Base-by-base conservation (phyloP, 2,797 vertebrate species). In the Helostoma temminkii region DNA sequence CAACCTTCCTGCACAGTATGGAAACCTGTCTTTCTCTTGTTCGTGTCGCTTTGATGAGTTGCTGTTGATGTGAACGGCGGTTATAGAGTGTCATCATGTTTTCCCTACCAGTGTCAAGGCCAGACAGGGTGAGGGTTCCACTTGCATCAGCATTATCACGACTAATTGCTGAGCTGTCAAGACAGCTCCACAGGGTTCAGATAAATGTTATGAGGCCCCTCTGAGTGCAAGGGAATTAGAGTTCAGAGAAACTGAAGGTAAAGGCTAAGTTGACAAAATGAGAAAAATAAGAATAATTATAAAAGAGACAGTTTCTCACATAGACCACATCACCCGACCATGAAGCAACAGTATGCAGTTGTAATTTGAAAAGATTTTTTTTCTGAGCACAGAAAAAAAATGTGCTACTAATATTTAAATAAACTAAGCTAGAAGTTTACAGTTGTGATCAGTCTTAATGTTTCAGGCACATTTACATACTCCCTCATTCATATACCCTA, bases 151-250 rank as follows among this genome's bases (percentile, higher is more conserved):
- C 87, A 78, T 81, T 84, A 84, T 88, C 70, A 62, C 55, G 47
- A 57, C 68, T 86, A 87, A 88, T 86, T 87, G 82, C 83, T 81
- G 85, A 88, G 87, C 74, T 78, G 76, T 81, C 81, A 83, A 71
- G 73, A 52, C 54, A 34, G 67, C 85, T 88, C 81, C 64, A 63
- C 79, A 19, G 78, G 74, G 82, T 84, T 83, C 73, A 86, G 56
- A 76, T 62, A 71, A 79, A 84, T 82, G 79, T 80, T 76, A 73
- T 11, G 19, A 47, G 57, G 26, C 30, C 67, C 71, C 43, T 75
- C 4, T 1, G 78, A 74, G 74, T 82, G 68, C 41, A 34, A 54
- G 25, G 55, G 37, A 73, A 74, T 48, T 64, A 21, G 60, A 69
- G 67, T 30, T 47, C 1, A 3, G 10, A 47, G 16, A 43, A 32